Base-by-base conservation (phyloP, 2,797 vertebrate species). In the Buceros bicornis region DNA sequence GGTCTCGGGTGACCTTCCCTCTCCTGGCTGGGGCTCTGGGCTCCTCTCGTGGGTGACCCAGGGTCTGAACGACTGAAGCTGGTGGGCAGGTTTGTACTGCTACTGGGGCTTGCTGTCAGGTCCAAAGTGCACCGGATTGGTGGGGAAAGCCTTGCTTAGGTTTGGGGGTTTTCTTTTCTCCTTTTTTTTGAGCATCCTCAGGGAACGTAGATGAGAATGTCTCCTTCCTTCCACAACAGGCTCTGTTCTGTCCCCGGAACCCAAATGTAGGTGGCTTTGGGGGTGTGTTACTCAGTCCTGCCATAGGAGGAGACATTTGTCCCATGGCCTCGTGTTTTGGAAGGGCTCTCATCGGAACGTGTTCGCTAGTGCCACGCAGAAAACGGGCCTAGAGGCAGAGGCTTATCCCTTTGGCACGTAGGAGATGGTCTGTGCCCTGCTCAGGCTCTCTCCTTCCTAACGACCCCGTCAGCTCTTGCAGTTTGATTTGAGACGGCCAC, bases 371-470 rank as follows among this genome's bases (percentile, higher is more conserved):
- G 54, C 87, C 45, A 6, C 11, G 47, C 26, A n/a, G 16, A 60
- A 33, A 84, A 40, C 33, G 78, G 31, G 54, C 33, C 22, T 57
- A 65, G 66, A 72, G 35, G 43, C 33, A 76, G 73, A 69, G n/a
- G 5, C 11, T 6, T 37, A 1, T 25, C 7, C 29, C 42, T 40
- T 42, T 33, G 37, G 50, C 57, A 8, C 3, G 1, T 5, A 31
- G 26, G 37, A 28, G 7, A 3, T 60, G 8, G 1, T 10, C 53
- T 67, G 78, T 37, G 7, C 14, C 40, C 42, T 6, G 16, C 26
- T 35, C 5, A 3, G 42, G 14, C 28, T 53, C 29, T 54, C n/a
- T 33, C 31, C 13, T 79, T 50, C 0, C 0, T 54, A 42, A 19
- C 56, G n/a, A 22, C 16, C 16, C 17, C 33, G 8, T 48, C 51